These are phyloP conservation scores for Halocynthia aurantium DNA, from an alignment of 23 tunicate genomes.

Conservation along the genomic window DNA sequence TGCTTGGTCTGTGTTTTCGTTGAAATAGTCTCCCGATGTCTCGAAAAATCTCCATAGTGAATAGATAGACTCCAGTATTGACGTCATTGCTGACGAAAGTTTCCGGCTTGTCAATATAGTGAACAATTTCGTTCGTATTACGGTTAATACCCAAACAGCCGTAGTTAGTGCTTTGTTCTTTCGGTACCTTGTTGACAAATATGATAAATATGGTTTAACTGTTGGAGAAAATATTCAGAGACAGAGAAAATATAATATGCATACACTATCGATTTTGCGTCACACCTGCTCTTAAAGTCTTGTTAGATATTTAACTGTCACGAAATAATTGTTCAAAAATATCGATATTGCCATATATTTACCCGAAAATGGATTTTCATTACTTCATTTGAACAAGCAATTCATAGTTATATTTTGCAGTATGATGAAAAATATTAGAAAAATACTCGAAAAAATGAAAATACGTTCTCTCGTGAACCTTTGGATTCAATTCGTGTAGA, in stretches of 20 bases:
- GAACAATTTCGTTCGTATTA: conserved; percentile 74
- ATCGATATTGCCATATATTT: too few species aligned
- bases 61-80: conserved; percentile 85
- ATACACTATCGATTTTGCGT: too few species aligned
- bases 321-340: too few species aligned
- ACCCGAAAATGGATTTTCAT: too few species aligned
- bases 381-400: too few species aligned
- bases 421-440: too few species aligned
- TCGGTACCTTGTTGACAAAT: conserved; percentile 53
- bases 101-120: conserved; percentile 91
- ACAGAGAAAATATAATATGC: background rate
- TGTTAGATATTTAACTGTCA: too few species aligned
- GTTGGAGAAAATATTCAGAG: background rate
- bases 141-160: conserved; percentile 91
- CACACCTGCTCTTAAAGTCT: too few species aligned
- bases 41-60: conserved; percentile 36
- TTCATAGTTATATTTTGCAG: too few species aligned
- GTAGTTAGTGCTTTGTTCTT: conserved; percentile 67
- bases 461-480: too few species aligned
- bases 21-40: conserved; percentile 62
- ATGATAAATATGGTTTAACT: background rate
- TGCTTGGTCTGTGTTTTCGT: conserved; percentile 24
- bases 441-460: too few species aligned
- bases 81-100: conserved; percentile 75
- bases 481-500: background rate